Base-by-base conservation (phyloP, 1,140 invertebrate genomes). In the Drosophila pruinosa region DNA sequence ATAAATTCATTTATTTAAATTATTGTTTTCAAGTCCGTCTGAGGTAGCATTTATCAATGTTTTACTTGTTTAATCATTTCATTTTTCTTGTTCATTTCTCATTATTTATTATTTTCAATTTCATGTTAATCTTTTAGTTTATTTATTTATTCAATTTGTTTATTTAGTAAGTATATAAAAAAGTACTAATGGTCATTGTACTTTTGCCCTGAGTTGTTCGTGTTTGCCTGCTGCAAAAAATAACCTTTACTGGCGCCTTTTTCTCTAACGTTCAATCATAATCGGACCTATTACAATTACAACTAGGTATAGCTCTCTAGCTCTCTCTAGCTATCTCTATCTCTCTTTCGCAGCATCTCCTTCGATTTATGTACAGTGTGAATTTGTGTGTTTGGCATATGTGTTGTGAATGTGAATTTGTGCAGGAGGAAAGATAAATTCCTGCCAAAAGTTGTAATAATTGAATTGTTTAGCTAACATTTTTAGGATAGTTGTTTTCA, bases 121-220 rank as follows among this genome's bases (percentile, higher is more conserved):
- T 65, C 63, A 36, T 57, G 38, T 70, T 78, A 64, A 70, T 79
- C 28, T 63, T 65, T 69, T 72, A 64, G 34, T 57, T 52, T 47
- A 59, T 73, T 41, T 67, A 38, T 50, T 72, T 71, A 56, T 61
- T 58, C 59, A 54, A 50, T 76, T 53, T 64, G 67, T 74, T 72
- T 67, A 48, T 56, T 73, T 76, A 67, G 36, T 65, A 47, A 73
- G 70, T 81, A 77, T 83, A 70, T 62, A 69, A 70, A 73, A 75
- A 89, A 90, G 85, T 90, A 89, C 81, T 73, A 79, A 89, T 74
- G 74, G 68, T 89, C 83, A 85, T 91, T 91, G 89, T 91, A 91
- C 89, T 90, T 91, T 91, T 91, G 89, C 89, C 89, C 89, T 91
- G 89, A 91, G 89, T 90, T 78, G 74, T 76, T 74, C 41, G 52